phyloP scores from a whole-genome alignment of 2,113 vertebrate species.

The Isurus oxyrinchus region DNA sequence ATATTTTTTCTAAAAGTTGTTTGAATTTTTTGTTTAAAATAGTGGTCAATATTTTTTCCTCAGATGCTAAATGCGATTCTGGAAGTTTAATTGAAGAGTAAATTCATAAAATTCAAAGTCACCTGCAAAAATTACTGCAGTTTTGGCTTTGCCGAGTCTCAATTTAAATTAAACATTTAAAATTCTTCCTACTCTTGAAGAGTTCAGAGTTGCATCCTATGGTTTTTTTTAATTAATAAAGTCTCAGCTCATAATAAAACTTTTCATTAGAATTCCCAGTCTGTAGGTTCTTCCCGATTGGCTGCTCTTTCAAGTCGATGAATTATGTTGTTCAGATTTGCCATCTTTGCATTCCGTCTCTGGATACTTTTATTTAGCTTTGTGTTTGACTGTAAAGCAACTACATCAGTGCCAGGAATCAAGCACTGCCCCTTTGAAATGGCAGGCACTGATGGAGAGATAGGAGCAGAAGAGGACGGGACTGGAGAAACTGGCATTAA shows the following conservation, averaged over 20 bases:
- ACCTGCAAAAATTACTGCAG: conserved; percentile 6
- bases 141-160: conserved; percentile 30
- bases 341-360: conserved; percentile 95
- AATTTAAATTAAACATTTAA: conserved; percentile 34
- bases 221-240: not conserved
- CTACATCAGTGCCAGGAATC: conserved; percentile 52
- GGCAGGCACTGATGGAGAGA: conserved; percentile 71
- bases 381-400: conserved; percentile 53
- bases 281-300: conserved; percentile 85
- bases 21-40: conserved; percentile 45
- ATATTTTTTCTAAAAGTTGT: conserved; percentile 71
- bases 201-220: not conserved
- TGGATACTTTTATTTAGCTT: conserved; percentile 80
- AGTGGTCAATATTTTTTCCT: conserved; percentile 30
- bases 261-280: conserved; percentile 86
- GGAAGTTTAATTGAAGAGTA: conserved; percentile 30
- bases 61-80: conserved; percentile 33
- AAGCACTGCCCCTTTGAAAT: not conserved
- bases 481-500: conserved; percentile 79
- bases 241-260: not conserved
- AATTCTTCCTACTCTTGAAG: conserved; percentile 28
- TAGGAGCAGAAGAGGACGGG: conserved; percentile 80
- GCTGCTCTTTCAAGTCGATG: conserved; percentile 89
- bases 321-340: conserved; percentile 98
- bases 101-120: conserved; percentile 27